Conservation (phyloP, 2,113 vertebrate genomes). For the Puma concolor region DNA sequence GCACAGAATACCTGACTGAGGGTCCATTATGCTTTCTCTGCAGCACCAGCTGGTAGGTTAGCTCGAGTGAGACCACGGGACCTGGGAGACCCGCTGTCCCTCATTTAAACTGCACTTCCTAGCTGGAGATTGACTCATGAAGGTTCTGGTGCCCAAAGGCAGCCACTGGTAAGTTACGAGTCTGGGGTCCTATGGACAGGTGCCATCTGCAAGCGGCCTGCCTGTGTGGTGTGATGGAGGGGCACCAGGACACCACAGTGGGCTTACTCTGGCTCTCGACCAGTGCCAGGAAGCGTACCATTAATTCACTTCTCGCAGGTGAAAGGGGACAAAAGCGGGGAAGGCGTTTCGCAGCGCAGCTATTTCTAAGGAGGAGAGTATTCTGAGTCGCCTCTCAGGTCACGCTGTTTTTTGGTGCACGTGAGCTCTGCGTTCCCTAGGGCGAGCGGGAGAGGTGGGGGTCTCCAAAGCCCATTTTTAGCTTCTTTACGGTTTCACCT, state of each 20-base stretch:
- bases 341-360: not conserved
- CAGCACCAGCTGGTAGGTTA: not conserved
- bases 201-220: not conserved
- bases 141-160: not conserved
- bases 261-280: not conserved
- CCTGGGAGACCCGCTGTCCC: not conserved
- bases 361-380: not conserved
- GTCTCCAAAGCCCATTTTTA: not conserved
- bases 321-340: not conserved
- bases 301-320: not conserved
- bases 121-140: not conserved
- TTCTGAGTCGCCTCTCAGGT: not conserved
- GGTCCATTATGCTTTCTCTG: conserved; percentile 25
- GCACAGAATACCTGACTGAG: not conserved
- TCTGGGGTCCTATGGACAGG: not conserved
- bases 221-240: not conserved
- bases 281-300: not conserved
- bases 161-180: not conserved
- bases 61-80: not conserved
- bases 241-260: not conserved
- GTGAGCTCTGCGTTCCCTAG: not conserved
- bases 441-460: not conserved
- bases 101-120: not conserved
- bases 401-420: fast-evolving
- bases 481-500: not conserved